Conservation (phyloP, 2,888 invertebrate genomes). For the Epicampocera succincta region DNA sequence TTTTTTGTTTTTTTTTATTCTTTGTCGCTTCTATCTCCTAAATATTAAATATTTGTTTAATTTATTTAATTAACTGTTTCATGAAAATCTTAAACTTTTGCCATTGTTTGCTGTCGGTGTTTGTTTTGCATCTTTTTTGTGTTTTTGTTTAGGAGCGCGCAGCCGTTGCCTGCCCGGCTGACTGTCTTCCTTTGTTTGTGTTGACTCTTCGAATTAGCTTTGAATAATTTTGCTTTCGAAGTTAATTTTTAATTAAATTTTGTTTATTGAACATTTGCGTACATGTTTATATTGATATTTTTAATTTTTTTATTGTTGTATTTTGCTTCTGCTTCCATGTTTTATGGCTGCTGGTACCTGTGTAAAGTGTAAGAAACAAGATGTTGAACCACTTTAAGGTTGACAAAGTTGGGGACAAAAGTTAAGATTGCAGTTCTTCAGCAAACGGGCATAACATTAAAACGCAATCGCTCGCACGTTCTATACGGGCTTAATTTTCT, state of each 20-base stretch:
- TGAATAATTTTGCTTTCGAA: constrained; percentile 39
- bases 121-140: not conserved
- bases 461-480: constrained; percentile 37
- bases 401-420: constrained; percentile 60
- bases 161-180: not conserved
- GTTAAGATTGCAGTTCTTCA: constrained; percentile 56
- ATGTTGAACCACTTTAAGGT: constrained; percentile 32
- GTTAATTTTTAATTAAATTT: constrained; percentile 62
- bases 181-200: constrained; percentile 31
- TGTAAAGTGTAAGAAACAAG: constrained; percentile 1
- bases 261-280: constrained; percentile 62
- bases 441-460: constrained; percentile 58
- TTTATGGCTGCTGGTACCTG: not conserved
- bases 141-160: not conserved
- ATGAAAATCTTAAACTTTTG: not conserved
- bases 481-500: constrained; percentile 5
- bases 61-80: constrained; percentile 23
- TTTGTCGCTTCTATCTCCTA: constrained; percentile 25
- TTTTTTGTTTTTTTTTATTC: not conserved
- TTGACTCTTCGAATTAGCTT: constrained; percentile 52
- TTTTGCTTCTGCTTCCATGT: constrained; percentile 22
- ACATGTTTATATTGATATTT: constrained; percentile 30
- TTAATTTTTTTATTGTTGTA: constrained; percentile 22
- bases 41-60: constrained; percentile 31
- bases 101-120: not conserved